These are phyloP conservation scores for Pterobdella sp. DNA, from an alignment of 2,888 invertebrate genomes.

Conservation along the genomic window DNA sequence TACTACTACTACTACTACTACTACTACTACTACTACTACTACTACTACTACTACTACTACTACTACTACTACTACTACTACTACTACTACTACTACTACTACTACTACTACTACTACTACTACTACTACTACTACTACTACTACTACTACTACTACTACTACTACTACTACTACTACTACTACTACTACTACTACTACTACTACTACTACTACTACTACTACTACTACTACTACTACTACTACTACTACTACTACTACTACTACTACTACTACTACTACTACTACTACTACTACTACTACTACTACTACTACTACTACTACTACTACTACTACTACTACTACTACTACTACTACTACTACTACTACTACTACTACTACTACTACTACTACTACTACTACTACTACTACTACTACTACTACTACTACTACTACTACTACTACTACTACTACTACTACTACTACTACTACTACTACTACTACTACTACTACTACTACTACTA, in stretches of 20 bases:
- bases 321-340: constrained; percentile 9
- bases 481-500: constrained; percentile 14
- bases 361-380: constrained; percentile 3
- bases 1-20: no score
- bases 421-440: constrained; percentile 11
- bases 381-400: constrained; percentile 9
- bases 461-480: constrained; percentile 10
- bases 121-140: constrained; percentile 11
- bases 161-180: constrained; percentile 11
- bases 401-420: constrained; percentile 9
- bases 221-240: constrained; percentile 11
- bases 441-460: constrained; percentile 11
- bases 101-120: constrained; percentile 11
- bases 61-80: constrained; percentile 11
- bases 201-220: neutral
- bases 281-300: constrained; percentile 11
- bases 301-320: constrained; percentile 11
- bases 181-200: neutral
- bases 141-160: constrained; percentile 11
- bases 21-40: constrained; percentile 11
- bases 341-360: neutral
- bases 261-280: constrained; percentile 11
- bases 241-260: constrained; percentile 7
- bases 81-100: constrained; percentile 11
- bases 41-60: constrained; percentile 11